Base-by-base conservation (phyloP, 2,113 vertebrate genomes). In the Suncus etruscus region DNA sequence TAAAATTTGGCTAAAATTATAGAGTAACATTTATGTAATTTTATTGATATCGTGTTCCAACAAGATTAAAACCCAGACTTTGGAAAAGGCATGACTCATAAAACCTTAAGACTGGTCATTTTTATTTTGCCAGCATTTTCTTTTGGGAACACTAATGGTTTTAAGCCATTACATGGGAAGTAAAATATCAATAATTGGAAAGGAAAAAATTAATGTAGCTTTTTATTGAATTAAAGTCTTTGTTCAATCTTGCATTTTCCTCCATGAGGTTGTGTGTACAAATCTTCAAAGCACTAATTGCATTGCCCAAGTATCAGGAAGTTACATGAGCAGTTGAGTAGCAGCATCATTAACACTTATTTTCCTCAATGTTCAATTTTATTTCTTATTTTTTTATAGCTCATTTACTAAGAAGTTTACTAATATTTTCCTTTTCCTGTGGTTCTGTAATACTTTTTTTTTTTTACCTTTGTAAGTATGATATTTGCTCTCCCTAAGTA, bases 171-270 rank as follows among this genome's bases (percentile, higher is more conserved):
- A 51, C 87, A 39, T 8, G 27, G 74, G 54, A 87, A 86, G 50
- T 66, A 65, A 89, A 69, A 72, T 10, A 72, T 94, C 10, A 78
- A 47, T 89, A 86, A 86, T 48, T 77, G 48, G n/a, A 78, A 76
- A 87, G 87, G 68, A 75, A 90, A 88, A 79, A 79, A 74, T 76
- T 72, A 89, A 76, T 73, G 14, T 47, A 68, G 1, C 63, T 39
- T 63, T 91, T 87, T 87, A 91, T 61, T 77, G 24, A 91, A 51
- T 92, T 89, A 87, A 54, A 92, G 47, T 29, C 91, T 82, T 83
- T 72, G 45, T 86, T 47, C 45, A 31, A 7, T 16, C 12, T 16
- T 78, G n/a, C n/a, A 75, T 83, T 88, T 75, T 89, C 70, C 86
- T 72, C 63, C 4, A 24, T 68, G 68, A 80, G 68, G 16, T 27